A percentile compares a stretch with the other conserved stretches of the same genome.
These are phyloP conservation scores for Poeciliopsis turrubarensis DNA, from an alignment of 2,113 vertebrate species.

Conservation along the genomic window DNA sequence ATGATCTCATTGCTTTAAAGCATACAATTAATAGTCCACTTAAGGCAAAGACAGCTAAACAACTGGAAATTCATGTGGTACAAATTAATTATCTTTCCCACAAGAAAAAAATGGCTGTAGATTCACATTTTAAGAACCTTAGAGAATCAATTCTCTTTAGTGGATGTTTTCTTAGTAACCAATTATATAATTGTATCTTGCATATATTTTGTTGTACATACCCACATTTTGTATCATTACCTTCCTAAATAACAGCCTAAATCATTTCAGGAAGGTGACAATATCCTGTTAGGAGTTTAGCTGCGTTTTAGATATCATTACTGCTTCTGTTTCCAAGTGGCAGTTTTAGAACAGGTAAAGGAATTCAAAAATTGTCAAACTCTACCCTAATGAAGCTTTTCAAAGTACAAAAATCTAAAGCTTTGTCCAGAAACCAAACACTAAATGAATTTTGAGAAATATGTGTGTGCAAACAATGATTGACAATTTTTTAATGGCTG, in stretches of 20 bases:
- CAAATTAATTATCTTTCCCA: background rate
- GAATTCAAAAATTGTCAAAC: too few relatives aligned
- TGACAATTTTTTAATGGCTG: too few relatives aligned
- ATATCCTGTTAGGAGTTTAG: background rate
- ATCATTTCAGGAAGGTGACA: too few relatives aligned
- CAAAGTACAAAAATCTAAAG: too few relatives aligned
- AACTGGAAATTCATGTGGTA: background rate
- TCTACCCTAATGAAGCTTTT: too few relatives aligned
- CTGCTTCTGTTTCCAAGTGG: too few relatives aligned
- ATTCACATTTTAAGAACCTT: background rate
- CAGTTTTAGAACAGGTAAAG: too few relatives aligned
- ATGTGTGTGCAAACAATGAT: too few relatives aligned
- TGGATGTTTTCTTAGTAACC: too few relatives aligned
- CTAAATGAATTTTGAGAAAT: too few relatives aligned
- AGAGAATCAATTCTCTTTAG: background rate
- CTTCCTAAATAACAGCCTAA: too few relatives aligned
- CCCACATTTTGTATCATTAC: background rate
- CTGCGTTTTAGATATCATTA: background rate
- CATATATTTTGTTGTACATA: background rate
- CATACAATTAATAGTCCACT: background rate
- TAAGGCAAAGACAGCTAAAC: background rate
- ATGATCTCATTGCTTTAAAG: background rate
- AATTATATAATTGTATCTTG: background rate
- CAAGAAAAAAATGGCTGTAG: background rate
- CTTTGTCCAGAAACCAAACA: too few relatives aligned